Base-by-base conservation (phyloP, 2,113 vertebrate species). In the Rhinoptilus africanus region DNA sequence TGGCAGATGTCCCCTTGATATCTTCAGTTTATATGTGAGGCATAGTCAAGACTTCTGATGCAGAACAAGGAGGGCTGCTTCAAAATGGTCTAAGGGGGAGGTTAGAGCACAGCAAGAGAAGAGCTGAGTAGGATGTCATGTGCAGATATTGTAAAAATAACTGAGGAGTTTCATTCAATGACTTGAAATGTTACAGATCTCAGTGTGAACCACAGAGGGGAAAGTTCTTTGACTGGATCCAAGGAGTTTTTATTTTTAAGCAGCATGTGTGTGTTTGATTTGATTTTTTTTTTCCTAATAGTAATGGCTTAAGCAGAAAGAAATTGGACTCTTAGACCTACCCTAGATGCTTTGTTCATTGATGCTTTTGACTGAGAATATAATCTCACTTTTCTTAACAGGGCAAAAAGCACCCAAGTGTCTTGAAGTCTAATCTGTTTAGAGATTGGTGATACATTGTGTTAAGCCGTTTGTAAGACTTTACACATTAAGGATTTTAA, bases 321-420 rank as follows among this genome's bases (percentile, higher is more conserved):
- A 90, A 47, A 73, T 1, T 35, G 11, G 18, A 23, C 10, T 74
- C 59, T 34, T 30, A 59, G 17, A 68, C 6, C 17, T 43, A 72
- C 19, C 5, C 8, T 47, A 68, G 14, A 14, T 41, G 22, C 1
- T 92, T 83, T 82, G 15, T 5, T 64, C 68, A 32, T 10, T 59
- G 60, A n/a, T 47, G 5, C 39, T 76, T 41, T 34, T 57, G 32
- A 47, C 7, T 63, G 10, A n/a, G 76, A 69, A 54, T 62, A 35
- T 11, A 12, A 63, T 8, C 4, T 39, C 26, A 3, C 16, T 68
- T 76, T 80, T 47, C 37, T 54, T 45, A 76, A 60, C 4, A 30
- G 14, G 23, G 14, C 50, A 22, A 39, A 88, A 89, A 63, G 2
- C 8, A 57, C 6, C 3, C 8, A 0, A 0, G 4, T 5, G 1